phyloP scores from a whole-genome alignment of 2,888 invertebrate genomes.

The Meta bourneti region DNA sequence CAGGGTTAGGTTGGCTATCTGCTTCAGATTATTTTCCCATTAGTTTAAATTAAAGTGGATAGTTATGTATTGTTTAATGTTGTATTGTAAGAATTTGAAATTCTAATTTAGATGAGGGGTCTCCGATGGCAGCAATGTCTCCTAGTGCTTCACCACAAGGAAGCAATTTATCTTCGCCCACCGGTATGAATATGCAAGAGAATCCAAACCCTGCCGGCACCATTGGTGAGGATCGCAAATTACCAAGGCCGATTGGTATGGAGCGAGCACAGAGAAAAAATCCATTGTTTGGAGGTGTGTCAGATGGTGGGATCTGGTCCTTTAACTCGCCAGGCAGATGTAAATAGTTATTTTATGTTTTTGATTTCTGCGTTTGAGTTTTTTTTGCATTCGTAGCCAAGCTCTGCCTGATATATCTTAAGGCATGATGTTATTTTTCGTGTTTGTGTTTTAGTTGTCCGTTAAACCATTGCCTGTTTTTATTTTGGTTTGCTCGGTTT shows the following conservation, averaged over 20 bases:
- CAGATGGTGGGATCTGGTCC: slow-evolving; percentile 76
- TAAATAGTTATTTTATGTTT: slow-evolving; percentile 70
- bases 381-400: slow-evolving; percentile 37
- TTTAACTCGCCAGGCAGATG: slow-evolving; percentile 74
- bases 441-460: slow-evolving; percentile 9
- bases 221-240: slow-evolving; percentile 79
- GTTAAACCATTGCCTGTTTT: neutral
- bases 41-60: too few relatives aligned
- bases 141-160: slow-evolving; percentile 78
- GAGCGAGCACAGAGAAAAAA: slow-evolving; percentile 80
- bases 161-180: slow-evolving; percentile 78
- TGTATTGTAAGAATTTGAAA: neutral
- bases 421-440: slow-evolving; percentile 29
- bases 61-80: too few relatives aligned
- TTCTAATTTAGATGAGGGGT: slow-evolving; percentile 76
- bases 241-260: slow-evolving; percentile 81
- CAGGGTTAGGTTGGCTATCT: too few relatives aligned
- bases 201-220: slow-evolving; percentile 71
- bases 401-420: slow-evolving; percentile 65
- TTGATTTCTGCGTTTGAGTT: slow-evolving; percentile 51
- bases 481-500: slow-evolving; percentile 9
- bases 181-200: slow-evolving; percentile 58
- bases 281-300: slow-evolving; percentile 75
- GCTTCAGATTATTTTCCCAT: too few relatives aligned
- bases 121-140: slow-evolving; percentile 77